A percentile compares a stretch with the other conserved stretches of the same genome.
Conservation (phyloP, 2,888 invertebrate species). For the Maniola hyperantus region DNA sequence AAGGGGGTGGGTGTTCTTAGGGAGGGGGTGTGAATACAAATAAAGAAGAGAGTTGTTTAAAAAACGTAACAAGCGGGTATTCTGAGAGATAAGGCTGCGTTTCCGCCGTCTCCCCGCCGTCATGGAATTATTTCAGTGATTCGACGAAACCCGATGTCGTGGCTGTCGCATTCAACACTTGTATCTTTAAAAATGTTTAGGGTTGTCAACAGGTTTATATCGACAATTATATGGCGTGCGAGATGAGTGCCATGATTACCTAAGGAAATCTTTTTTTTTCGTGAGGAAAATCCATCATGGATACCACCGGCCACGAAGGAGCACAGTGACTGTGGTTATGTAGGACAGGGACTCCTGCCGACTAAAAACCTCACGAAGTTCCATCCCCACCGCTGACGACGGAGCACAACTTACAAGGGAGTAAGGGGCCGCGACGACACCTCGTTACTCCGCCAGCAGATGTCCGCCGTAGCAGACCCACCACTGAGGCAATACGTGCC, state of each 20-base stretch:
- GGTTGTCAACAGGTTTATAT: slow-evolving; percentile 47
- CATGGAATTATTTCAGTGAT: slow-evolving; percentile 79
- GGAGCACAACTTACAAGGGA: too few relatives aligned
- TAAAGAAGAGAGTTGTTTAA: slow-evolving; percentile 82
- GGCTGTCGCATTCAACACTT: slow-evolving; percentile 79
- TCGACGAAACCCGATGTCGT: slow-evolving; percentile 77
- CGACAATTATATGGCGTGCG: background rate
- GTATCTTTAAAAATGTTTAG: slow-evolving; percentile 76
- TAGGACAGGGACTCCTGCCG: too few relatives aligned
- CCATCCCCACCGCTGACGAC: too few relatives aligned
- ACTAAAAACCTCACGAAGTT: too few relatives aligned
- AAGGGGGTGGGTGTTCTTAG: slow-evolving; percentile 49
- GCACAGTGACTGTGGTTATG: too few relatives aligned
- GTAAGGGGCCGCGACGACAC: too few relatives aligned
- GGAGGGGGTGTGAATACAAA: slow-evolving; percentile 71
- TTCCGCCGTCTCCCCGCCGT: slow-evolving; percentile 71
- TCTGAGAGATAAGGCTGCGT: slow-evolving; percentile 79
- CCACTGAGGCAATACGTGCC: too few relatives aligned
- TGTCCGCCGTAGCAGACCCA: too few relatives aligned
- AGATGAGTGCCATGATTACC: background rate
- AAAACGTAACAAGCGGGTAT: slow-evolving; percentile 81
- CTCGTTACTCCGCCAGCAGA: too few relatives aligned
- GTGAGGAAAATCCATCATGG: too few relatives aligned
- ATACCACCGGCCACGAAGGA: too few relatives aligned
- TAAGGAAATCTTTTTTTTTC: too few relatives aligned